A percentile compares a stretch with the other conserved stretches of the same genome.
Conservation (phyloP, 2,888 invertebrate species). For the Kuschelorhynchus macadamiae region DNA sequence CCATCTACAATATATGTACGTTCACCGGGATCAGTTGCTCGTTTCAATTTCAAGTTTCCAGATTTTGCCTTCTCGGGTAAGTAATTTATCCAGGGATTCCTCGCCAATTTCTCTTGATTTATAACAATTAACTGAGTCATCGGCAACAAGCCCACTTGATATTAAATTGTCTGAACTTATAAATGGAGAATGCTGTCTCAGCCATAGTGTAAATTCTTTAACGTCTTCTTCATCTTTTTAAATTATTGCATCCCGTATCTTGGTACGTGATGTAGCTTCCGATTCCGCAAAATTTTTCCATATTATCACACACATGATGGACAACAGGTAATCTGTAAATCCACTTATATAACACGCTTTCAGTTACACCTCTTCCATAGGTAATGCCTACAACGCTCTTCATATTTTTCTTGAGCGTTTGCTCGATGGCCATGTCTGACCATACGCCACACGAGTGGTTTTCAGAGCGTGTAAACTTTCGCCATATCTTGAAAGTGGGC, state of each 20-base stretch:
- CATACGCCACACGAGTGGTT: slow-evolving; percentile 17
- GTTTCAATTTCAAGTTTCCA: slow-evolving; percentile 9
- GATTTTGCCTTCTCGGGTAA: background rate
- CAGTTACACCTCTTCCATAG: slow-evolving; percentile 14
- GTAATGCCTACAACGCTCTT: slow-evolving; percentile 6
- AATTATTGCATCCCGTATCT: slow-evolving; percentile 6
- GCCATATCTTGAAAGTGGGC: slow-evolving; percentile 9
- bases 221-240: slow-evolving; percentile 1
- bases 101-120: slow-evolving; percentile 12
- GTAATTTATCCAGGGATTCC: slow-evolving; percentile 2
- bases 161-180: slow-evolving; percentile 4
- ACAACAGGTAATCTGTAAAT: slow-evolving; percentile 17
- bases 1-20: no score
- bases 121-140: background rate
- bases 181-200: slow-evolving; percentile 8
- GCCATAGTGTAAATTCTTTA: background rate
- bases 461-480: slow-evolving; percentile 8
- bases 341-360: slow-evolving; percentile 24
- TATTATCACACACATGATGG: slow-evolving; percentile 19
- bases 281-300: slow-evolving; percentile 17
- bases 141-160: slow-evolving; percentile 10
- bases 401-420: slow-evolving; percentile 1
- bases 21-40: no score
- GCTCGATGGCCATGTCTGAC: slow-evolving; percentile 16
- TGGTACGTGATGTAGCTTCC: background rate